Percentiles rank a stretch among this genome's conserved stretches.
These are phyloP conservation scores for Tachina fera DNA, from an alignment of 2,888 invertebrate species.

Conservation along the genomic window DNA sequence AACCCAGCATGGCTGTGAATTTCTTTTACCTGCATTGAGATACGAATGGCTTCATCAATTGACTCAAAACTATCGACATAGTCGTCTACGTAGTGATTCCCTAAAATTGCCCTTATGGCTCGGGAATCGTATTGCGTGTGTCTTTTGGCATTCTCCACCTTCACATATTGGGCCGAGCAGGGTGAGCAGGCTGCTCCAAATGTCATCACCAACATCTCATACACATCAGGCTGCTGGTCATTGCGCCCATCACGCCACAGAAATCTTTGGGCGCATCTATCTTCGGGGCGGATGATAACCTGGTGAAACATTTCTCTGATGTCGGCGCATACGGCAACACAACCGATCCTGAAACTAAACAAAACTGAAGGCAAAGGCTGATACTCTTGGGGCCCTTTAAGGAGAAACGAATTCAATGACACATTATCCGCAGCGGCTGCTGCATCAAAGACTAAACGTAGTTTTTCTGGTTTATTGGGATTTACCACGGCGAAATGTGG, in stretches of 20 bases:
- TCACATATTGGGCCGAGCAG: constrained; percentile 12
- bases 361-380: constrained; percentile 25
- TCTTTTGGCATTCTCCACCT: constrained; percentile 47
- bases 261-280: constrained; percentile 10
- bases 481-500: not conserved
- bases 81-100: constrained; percentile 62
- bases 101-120: constrained; percentile 51
- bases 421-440: constrained; percentile 10
- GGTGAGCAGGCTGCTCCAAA: constrained; percentile 28
- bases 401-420: constrained; percentile 6
- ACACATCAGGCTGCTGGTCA: not conserved
- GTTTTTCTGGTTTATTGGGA: constrained; percentile 18
- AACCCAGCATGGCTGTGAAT: too few species aligned
- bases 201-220: constrained; percentile 41
- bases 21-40: too few species aligned
- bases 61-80: constrained; percentile 42
- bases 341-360: constrained; percentile 33
- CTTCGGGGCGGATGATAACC: not conserved
- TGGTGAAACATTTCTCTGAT: constrained; percentile 45
- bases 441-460: constrained; percentile 18
- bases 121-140: constrained; percentile 40
- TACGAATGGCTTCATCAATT: too few species aligned
- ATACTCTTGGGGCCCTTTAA: constrained; percentile 39
- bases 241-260: constrained; percentile 3
- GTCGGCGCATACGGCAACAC: constrained; percentile 25